Conservation (phyloP, 37 sponge, comb jelly and placozoan genomes). For the Hormiphora californensis region DNA sequence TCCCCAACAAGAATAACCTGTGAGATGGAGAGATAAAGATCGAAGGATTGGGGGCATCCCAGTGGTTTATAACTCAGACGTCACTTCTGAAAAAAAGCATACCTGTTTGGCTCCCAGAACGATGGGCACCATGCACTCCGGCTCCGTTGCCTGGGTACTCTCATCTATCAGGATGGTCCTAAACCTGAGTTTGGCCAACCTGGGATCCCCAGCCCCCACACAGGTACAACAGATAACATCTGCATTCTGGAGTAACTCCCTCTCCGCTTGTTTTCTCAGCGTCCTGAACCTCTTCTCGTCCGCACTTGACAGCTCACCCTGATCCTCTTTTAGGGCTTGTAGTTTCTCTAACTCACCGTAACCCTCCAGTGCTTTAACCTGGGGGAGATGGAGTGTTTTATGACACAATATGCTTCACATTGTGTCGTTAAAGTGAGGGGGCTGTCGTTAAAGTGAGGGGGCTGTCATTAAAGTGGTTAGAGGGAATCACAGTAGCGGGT, state of each 20-base stretch:
- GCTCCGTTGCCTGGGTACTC: slow-evolving; percentile 92
- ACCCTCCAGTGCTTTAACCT: slow-evolving; percentile 53
- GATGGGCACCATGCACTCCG: slow-evolving; percentile 97
- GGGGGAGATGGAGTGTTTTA: not conserved
- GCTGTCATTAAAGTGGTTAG: too few species aligned
- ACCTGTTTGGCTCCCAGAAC: slow-evolving; percentile 90
- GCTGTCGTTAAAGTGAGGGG: too few species aligned
- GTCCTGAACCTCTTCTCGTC: slow-evolving; percentile 85
- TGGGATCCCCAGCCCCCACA: slow-evolving; percentile 92
- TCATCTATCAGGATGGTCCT: slow-evolving; percentile 92
- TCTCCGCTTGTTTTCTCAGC: slow-evolving; percentile 77
- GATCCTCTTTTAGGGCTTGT: slow-evolving; percentile 82
- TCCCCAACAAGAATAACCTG: slow-evolving; percentile 76
- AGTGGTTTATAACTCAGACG: too few species aligned
- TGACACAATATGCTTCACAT: too few species aligned
- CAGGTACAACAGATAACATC: slow-evolving; percentile 98
- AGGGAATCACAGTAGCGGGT: too few species aligned
- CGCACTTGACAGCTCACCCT: slow-evolving; percentile 80
- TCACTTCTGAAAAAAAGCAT: too few species aligned
- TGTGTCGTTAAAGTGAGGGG: too few species aligned
- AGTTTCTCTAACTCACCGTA: slow-evolving; percentile 87
- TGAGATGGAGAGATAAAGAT: too few species aligned
- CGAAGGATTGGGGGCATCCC: too few species aligned
- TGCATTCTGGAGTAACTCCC: slow-evolving; percentile 85
- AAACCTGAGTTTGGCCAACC: slow-evolving; percentile 81